Evolutionary conservation across 2,888 invertebrate species (phyloP), one percentile per base, ranked within the genome.

Genomic region (Parnassius orleans): DNA sequence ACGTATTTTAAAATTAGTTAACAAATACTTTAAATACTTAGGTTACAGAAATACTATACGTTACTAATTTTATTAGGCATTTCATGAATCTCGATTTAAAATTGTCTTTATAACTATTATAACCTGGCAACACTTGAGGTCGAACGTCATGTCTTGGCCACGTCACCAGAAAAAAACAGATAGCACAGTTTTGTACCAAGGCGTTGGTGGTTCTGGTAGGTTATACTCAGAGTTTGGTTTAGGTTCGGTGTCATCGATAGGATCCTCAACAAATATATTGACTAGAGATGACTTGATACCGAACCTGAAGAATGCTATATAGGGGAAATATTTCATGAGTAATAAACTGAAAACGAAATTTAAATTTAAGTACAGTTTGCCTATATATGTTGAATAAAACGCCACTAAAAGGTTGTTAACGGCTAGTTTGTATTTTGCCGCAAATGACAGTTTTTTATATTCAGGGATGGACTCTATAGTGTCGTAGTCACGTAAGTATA

Each of bases 281-380:
- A 95, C 93, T 57, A 93, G 85, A 0, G 95, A 93, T n/a, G 92
- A 80, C 65, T 87, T 90, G 3, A 92, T 76, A 7, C 96, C 96
- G 75, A 93, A 95, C 48, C 86, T 90, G 72, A 93, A 93, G 80
- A 94, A 94, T 0, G 95, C 95, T 52, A 96, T 72, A 69, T 94
- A 94, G 0, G 96, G 96, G 72, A 93, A 94, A 60, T 94, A 92
- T 68, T 93, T 93, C 79, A 95, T 94, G 0, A 96, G 75, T 67
- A 93, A 92, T 15, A 95, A 76, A 19, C 93, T 87, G 1, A 94
- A 73, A 72, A 88, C 86, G 76, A 94, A 93, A 57, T 93, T 87
- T 33, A 85, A 76, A 75, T 96, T 96, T 57, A 95, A 92, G 70
- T 93, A 93, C 52, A 91, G 79, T 10, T 95, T 92, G 15, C 95